Evolutionary conservation across 2,888 invertebrate species (phyloP), one percentile per base, ranked within the genome.

Genomic region (Capitulum mitella): DNA sequence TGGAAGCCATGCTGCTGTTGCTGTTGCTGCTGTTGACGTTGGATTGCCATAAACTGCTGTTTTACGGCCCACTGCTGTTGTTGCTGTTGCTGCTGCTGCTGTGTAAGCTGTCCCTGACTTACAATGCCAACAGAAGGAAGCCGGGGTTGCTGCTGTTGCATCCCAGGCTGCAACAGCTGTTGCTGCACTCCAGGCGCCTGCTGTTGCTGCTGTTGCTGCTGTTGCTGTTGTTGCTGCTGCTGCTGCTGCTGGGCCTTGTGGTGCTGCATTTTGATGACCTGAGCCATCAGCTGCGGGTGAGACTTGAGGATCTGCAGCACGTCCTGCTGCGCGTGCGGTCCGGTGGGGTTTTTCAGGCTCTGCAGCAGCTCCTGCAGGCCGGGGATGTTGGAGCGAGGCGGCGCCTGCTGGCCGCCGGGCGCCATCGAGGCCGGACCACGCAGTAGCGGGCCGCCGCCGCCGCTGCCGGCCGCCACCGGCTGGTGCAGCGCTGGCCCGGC

Each of bases 281-380:
- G 80, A 79, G 96, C 95, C 95, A 97, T 97, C 77, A 98, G 89
- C 83, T 94, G 94, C 64, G 97, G 97, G 87, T 97, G 95, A 82
- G 93, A 92, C 87, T 96, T 96, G 82, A 97, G 90, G 84, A 97
- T 95, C 84, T 92, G 91, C 81, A 97, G 88, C 81, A 94, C 91
- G 87, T 94, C 93, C 84, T 92, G 92, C 84, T 97, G 97, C 85
- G 97, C 97, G 85, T 97, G 95, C 82, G 93, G 93, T 77, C 94
- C 92, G 83, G 92, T 92, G 78, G 97, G 96, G 83, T 93, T 94
- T 83, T 94, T 91, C 78, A 98, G 89, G 80, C 95, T 95, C 83
- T 92, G 91, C 90, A 97, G 92, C 37, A 98, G 90, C 86, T 95
- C 92, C 83, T 93, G 93, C 79, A 94, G 87, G 29, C 79, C 81